Conservation (phyloP, 2,113 vertebrate genomes). For the Damaliscus lunatus region DNA sequence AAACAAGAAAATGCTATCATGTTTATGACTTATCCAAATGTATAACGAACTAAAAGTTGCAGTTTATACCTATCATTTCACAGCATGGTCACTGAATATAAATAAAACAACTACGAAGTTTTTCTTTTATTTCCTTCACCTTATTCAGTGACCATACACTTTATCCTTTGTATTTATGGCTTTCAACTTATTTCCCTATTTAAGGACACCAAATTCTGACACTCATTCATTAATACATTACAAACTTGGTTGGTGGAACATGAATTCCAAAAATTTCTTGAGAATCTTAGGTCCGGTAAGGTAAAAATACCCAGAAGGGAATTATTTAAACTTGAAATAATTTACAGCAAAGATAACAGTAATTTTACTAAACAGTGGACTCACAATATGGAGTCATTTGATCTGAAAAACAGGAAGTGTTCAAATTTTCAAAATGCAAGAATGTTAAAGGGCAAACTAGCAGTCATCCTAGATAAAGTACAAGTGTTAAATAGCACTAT, state of each 20-base stretch:
- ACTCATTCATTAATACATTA: background rate
- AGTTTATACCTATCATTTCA: slow-evolving; percentile 27
- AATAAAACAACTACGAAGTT: background rate
- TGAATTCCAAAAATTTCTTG: slow-evolving; percentile 19
- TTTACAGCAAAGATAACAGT: background rate
- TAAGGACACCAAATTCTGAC: slow-evolving; percentile 30
- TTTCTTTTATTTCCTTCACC: slow-evolving; percentile 13
- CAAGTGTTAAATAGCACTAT: background rate
- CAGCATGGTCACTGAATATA: slow-evolving; percentile 21
- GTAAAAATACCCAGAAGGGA: background rate
- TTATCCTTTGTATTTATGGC: background rate
- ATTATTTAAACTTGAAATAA: slow-evolving; percentile 13
- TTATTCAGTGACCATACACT: background rate
- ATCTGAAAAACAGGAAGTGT: background rate
- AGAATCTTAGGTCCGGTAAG: background rate
- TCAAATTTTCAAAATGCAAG: slow-evolving; percentile 11
- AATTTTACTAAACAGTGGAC: background rate
- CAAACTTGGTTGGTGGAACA: slow-evolving; percentile 13
- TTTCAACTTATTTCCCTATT: slow-evolving; percentile 19
- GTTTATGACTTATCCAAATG: background rate
- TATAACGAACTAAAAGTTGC: slow-evolving; percentile 30
- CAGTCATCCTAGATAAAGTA: background rate
- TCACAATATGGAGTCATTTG: background rate
- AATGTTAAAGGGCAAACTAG: slow-evolving; percentile 5
- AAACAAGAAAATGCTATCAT: slow-evolving; percentile 25